Evolutionary conservation across 1,140 invertebrate species (phyloP).

Genomic region (Drosophila equinoxialis): DNA sequence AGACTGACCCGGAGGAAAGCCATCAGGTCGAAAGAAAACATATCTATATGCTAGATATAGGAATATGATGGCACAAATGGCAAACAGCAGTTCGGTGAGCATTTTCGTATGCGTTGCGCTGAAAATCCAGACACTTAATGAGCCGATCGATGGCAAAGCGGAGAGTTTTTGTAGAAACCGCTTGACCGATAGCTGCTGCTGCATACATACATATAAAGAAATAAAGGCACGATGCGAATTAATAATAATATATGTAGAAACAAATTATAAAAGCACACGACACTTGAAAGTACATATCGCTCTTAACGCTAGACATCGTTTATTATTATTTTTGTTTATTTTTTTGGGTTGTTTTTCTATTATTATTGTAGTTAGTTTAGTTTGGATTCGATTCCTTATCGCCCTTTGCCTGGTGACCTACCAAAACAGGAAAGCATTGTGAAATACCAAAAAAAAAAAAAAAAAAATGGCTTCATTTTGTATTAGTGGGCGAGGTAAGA

Average conservation of each 20-base stretch:
- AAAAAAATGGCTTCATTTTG: slow-evolving; percentile 4
- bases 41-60: slow-evolving; percentile 65
- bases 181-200: slow-evolving; percentile 30
- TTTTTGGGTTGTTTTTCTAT: too few relatives aligned
- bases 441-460: neutral
- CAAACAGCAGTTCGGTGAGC: slow-evolving; percentile 60
- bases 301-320: slow-evolving; percentile 2
- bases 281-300: slow-evolving; percentile 1
- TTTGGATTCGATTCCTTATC: neutral
- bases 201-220: slow-evolving; percentile 15
- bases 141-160: slow-evolving; percentile 8
- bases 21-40: slow-evolving; percentile 48
- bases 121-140: slow-evolving; percentile 43
- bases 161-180: slow-evolving; percentile 41
- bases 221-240: slow-evolving; percentile 37
- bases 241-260: slow-evolving; percentile 31
- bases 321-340: neutral
- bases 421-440: slow-evolving; percentile 4
- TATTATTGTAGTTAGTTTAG: neutral
- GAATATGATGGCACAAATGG: slow-evolving; percentile 35
- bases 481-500: slow-evolving; percentile 51
- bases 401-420: neutral
- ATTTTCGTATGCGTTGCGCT: slow-evolving; percentile 44
- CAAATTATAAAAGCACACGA: neutral
- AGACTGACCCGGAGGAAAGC: slow-evolving; percentile 75